A percentile compares a stretch with the other conserved stretches of the same genome.
Conservation (phyloP, 2,888 invertebrate species). For the Tinea trinotella region DNA sequence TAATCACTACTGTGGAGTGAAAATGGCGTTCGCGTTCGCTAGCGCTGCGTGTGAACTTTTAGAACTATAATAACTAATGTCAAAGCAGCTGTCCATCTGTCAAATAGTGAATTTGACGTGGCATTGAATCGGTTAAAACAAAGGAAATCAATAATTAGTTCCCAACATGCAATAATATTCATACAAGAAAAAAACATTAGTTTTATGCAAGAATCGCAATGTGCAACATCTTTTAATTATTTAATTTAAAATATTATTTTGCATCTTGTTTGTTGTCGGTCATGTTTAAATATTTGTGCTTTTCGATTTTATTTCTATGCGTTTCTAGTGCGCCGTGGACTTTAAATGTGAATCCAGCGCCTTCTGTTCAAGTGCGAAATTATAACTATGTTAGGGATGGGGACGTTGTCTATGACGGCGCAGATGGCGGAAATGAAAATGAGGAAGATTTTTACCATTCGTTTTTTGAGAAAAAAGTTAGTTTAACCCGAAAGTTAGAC, state of each 20-base stretch:
- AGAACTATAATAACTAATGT: too few relatives aligned
- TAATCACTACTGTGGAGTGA: too few relatives aligned
- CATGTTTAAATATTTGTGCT: too few relatives aligned
- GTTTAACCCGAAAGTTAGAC: neutral
- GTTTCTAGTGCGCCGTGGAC: neutral
- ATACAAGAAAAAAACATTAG: neutral
- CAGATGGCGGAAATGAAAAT: neutral
- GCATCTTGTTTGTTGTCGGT: too few relatives aligned
- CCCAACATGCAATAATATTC: neutral
- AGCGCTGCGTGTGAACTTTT: too few relatives aligned
- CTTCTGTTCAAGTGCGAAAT: neutral
- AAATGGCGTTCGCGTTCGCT: too few relatives aligned
- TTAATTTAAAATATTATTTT: too few relatives aligned
- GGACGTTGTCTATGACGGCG: neutral
- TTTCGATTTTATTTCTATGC: too few relatives aligned
- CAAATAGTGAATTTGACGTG: too few relatives aligned
- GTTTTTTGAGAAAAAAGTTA: constrained; percentile 7
- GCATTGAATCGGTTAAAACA: too few relatives aligned
- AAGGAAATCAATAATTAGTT: neutral
- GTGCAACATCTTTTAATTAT: too few relatives aligned
- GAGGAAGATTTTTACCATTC: neutral
- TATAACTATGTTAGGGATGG: neutral
- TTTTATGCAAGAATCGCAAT: neutral
- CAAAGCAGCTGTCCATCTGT: too few relatives aligned
- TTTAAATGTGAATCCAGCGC: neutral